These are phyloP conservation scores for Uloborus diversus DNA, from an alignment of 1,140 invertebrate species.

Conservation along the genomic window DNA sequence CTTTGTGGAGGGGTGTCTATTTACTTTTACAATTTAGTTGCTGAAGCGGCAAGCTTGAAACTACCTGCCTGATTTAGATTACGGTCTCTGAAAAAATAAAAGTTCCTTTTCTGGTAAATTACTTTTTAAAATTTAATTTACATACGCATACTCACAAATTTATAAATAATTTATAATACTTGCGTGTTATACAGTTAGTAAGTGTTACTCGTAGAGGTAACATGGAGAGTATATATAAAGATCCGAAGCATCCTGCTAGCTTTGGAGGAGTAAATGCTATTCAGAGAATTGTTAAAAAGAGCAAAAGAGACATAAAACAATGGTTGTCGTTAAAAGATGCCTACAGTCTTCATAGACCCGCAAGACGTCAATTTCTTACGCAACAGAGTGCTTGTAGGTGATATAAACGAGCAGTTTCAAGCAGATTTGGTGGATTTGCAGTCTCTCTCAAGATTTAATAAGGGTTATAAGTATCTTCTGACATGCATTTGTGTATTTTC, in stretches of 20 bases:
- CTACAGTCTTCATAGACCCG: background rate
- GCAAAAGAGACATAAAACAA: background rate
- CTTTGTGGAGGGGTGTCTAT: too few species aligned
- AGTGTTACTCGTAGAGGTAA: background rate
- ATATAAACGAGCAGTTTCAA: background rate
- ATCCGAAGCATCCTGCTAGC: background rate
- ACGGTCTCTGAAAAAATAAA: too few species aligned
- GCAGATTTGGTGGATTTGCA: background rate
- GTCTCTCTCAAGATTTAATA: background rate
- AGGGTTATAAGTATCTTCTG: background rate
- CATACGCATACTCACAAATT: too few species aligned
- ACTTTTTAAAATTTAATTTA: too few species aligned
- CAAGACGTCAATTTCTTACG: background rate
- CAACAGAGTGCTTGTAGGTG: background rate
- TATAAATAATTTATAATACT: too few species aligned
- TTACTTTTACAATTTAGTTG: too few species aligned
- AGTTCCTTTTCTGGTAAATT: too few species aligned
- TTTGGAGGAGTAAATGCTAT: conserved; percentile 3
- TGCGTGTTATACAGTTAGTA: too few species aligned
- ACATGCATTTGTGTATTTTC: background rate
- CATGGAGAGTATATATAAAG: background rate
- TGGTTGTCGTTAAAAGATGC: background rate
- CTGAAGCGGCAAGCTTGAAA: too few species aligned
- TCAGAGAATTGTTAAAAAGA: background rate
- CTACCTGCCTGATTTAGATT: too few species aligned